Percentiles rank a stretch among this genome's conserved stretches.
Conservation (phyloP, 2,888 invertebrate genomes). For the Diaprepes abbreviatus region DNA sequence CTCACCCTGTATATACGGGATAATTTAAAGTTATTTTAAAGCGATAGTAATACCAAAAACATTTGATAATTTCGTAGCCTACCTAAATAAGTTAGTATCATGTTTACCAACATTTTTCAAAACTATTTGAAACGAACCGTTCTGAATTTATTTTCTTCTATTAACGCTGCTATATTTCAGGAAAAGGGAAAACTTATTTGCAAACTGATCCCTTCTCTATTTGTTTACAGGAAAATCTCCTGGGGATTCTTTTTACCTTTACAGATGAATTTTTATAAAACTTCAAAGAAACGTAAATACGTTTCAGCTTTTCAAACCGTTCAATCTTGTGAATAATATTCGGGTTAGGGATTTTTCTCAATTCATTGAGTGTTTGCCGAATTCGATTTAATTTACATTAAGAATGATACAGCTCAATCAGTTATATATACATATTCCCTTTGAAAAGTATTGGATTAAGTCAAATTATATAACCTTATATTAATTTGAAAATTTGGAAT, state of each 20-base stretch:
- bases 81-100: too few species aligned
- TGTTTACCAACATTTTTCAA: background rate
- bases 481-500: too few species aligned
- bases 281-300: slow-evolving; percentile 10
- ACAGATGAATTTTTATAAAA: slow-evolving; percentile 7
- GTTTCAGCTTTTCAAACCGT: slow-evolving; percentile 3
- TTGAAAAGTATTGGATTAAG: too few species aligned
- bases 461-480: too few species aligned
- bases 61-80: too few species aligned
- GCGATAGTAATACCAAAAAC: too few species aligned
- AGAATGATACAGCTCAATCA: background rate
- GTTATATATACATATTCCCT: too few species aligned
- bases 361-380: background rate
- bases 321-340: slow-evolving; percentile 6
- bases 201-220: slow-evolving; percentile 4
- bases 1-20: too few species aligned
- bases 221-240: slow-evolving; percentile 3
- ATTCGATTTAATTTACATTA: slow-evolving; percentile 3
- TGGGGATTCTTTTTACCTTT: slow-evolving; percentile 11
- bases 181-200: slow-evolving; percentile 3
- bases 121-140: background rate
- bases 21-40: too few species aligned
- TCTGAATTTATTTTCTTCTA: background rate
- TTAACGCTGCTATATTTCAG: slow-evolving; percentile 1
- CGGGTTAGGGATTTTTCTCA: background rate